These are phyloP conservation scores for Dione vanillae DNA, from an alignment of 2,888 invertebrate genomes.

Conservation along the genomic window DNA sequence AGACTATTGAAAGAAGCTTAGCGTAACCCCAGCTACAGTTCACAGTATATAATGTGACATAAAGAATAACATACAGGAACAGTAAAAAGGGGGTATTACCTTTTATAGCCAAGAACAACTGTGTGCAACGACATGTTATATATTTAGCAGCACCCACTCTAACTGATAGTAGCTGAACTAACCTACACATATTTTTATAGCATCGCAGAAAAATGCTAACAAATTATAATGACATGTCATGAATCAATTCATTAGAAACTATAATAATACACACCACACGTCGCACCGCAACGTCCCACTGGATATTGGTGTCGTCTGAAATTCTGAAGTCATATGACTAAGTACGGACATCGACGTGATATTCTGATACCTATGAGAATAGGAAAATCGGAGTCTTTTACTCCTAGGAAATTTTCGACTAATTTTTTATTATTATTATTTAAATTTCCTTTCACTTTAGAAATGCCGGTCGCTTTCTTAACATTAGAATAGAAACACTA, in stretches of 20 bases:
- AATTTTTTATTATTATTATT: too few relatives aligned
- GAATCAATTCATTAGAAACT: slow-evolving; percentile 21
- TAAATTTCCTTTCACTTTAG: too few relatives aligned
- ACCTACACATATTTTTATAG: slow-evolving; percentile 5
- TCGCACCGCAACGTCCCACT: slow-evolving; percentile 33
- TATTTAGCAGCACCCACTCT: slow-evolving; percentile 6
- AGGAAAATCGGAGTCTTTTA: too few relatives aligned
- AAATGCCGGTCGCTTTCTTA: too few relatives aligned
- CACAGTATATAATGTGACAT: too few relatives aligned
- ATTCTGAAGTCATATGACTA: slow-evolving; percentile 33
- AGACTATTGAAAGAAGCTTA: too few relatives aligned
- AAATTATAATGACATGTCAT: not conserved
- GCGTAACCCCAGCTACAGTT: too few relatives aligned
- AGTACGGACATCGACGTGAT: not conserved
- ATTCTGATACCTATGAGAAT: not conserved
- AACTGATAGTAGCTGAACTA: not conserved
- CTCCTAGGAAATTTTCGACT: too few relatives aligned
- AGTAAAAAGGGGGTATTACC: too few relatives aligned
- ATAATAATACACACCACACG: slow-evolving; percentile 18
- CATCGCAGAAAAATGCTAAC: slow-evolving; percentile 2
- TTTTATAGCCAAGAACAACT: too few relatives aligned
- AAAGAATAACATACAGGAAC: too few relatives aligned
- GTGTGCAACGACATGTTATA: not conserved
- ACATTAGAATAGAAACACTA: too few relatives aligned
- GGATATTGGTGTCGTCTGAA: slow-evolving; percentile 41